A percentile compares a stretch with the other conserved stretches of the same genome.
phyloP scores from a whole-genome alignment of 2,888 invertebrate genomes.

The Oscheius sp. region DNA sequence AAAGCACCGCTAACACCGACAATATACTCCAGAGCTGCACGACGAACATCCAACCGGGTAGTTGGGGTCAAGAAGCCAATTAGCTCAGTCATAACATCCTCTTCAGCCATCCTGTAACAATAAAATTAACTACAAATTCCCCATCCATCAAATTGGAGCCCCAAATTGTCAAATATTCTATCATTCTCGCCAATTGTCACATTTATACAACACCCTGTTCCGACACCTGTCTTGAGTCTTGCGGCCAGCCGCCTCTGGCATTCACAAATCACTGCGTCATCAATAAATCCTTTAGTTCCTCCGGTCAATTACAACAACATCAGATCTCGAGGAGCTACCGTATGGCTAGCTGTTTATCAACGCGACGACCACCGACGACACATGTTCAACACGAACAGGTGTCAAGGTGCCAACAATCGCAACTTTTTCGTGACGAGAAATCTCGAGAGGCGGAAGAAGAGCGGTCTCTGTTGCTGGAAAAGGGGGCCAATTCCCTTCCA shows the following conservation, averaged over 20 bases:
- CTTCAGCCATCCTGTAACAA: slow-evolving; percentile 33
- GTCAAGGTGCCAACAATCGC: slow-evolving; percentile 24
- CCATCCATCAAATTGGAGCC: no score
- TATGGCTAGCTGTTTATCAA: slow-evolving; percentile 24
- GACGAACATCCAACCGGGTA: slow-evolving; percentile 47
- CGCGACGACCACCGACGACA: slow-evolving; percentile 18
- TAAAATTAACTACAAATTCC: background rate
- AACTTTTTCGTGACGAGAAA: slow-evolving; percentile 14
- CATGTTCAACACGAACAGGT: slow-evolving; percentile 28
- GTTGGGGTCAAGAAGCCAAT: slow-evolving; percentile 38
- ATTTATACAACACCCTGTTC: no score
- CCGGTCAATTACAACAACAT: slow-evolving; percentile 13
- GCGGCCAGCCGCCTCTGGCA: background rate
- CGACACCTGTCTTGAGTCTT: background rate
- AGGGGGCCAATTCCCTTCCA: background rate
- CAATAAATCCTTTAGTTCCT: background rate
- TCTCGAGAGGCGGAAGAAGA: background rate
- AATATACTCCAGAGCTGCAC: slow-evolving; percentile 51
- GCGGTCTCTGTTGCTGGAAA: no score
- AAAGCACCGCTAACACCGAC: slow-evolving; percentile 44
- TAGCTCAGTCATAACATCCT: slow-evolving; percentile 38
- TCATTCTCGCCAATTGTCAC: no score
- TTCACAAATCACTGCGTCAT: background rate
- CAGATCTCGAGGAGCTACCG: background rate
- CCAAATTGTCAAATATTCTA: no score